Conservation (phyloP, 2,888 invertebrate species). For the Ametastegia equiseti region DNA sequence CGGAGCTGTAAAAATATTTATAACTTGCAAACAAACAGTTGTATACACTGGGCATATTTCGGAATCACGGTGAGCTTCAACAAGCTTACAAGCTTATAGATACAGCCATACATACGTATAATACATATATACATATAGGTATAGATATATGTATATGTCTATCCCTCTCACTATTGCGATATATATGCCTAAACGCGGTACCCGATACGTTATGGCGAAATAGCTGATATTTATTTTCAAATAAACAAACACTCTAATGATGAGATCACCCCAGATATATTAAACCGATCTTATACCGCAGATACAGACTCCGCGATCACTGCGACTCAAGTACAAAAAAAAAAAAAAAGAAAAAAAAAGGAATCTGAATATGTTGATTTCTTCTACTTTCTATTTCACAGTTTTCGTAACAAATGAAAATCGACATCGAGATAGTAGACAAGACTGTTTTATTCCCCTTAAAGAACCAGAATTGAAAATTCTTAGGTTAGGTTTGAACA, state of each 20-base stretch:
- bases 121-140: neutral
- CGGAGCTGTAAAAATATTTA: conserved; percentile 58
- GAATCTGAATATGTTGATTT: neutral
- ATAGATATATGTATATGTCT: neutral
- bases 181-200: neutral
- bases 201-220: conserved; percentile 52
- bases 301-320: neutral
- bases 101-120: neutral
- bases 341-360: neutral
- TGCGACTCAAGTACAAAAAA: neutral
- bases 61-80: conserved; percentile 51
- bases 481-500: too few species aligned
- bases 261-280: conserved; percentile 64
- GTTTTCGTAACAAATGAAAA: too few species aligned
- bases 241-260: conserved; percentile 71
- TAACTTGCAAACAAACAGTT: conserved; percentile 62
- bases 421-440: too few species aligned
- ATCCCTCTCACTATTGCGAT: too few species aligned
- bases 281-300: conserved; percentile 9
- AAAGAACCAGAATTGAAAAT: too few species aligned
- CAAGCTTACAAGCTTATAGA: neutral
- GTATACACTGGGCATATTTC: conserved; percentile 30
- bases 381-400: too few species aligned
- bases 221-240: conserved; percentile 68
- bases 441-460: too few species aligned